These are phyloP conservation scores for Timandra comae DNA, from an alignment of 2,888 invertebrate species.

Conservation along the genomic window DNA sequence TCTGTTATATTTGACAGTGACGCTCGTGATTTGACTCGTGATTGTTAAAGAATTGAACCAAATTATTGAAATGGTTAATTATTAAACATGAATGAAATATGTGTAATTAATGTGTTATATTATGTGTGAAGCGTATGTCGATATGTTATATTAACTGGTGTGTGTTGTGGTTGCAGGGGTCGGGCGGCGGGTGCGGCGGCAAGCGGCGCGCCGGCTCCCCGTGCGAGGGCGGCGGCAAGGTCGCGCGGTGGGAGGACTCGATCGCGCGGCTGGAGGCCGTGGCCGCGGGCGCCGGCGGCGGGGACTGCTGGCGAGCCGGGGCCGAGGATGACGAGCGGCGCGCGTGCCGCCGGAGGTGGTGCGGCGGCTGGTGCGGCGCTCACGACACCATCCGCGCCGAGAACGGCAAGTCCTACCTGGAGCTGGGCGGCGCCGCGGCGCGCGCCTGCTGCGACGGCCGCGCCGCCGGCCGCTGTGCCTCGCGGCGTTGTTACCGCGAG, in stretches of 20 bases:
- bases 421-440: conserved; percentile 87
- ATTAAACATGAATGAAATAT: not conserved
- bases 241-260: conserved; percentile 72
- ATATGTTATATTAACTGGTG: too few species aligned
- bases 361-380: conserved; percentile 73
- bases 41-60: too few species aligned
- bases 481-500: conserved; percentile 89
- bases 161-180: conserved; percentile 57
- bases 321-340: conserved; percentile 73
- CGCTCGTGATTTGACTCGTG: too few species aligned
- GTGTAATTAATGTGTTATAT: not conserved
- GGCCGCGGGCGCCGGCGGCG: conserved; percentile 80
- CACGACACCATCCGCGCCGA: conserved; percentile 92
- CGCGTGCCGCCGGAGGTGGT: conserved; percentile 75
- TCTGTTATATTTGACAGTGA: too few species aligned
- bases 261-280: conserved; percentile 72
- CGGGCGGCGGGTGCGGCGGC: conserved; percentile 74
- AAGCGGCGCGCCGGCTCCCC: conserved; percentile 70
- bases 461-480: conserved; percentile 85
- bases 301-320: conserved; percentile 77
- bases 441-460: conserved; percentile 86
- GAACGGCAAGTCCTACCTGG: conserved; percentile 93
- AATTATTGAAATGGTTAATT: conserved; percentile 1
- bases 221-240: conserved; percentile 72
- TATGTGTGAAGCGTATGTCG: not conserved